Evolutionary conservation across 2,113 vertebrate genomes (phyloP).

Genomic region (Melanerpes aurifrons): DNA sequence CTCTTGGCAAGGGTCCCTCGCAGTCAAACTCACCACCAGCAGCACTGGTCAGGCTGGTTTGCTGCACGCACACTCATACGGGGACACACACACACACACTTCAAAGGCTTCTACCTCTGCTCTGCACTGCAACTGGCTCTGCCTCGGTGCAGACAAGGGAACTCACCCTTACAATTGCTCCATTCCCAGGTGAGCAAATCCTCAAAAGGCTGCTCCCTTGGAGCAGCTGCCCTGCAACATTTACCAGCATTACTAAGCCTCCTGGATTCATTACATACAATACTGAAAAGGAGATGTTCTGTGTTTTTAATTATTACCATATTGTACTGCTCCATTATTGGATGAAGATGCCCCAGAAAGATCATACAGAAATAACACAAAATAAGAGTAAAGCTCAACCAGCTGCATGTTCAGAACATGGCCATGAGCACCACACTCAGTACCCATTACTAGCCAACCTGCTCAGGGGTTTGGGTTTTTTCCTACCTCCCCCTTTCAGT

Average conservation of each 20-base stretch:
- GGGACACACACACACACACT: background rate
- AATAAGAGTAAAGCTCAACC: background rate
- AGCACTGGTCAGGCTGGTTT: background rate
- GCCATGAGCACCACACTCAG: fast-evolving
- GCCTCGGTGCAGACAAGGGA: background rate
- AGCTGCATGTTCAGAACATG: background rate
- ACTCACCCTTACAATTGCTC: background rate
- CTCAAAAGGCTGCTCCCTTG: background rate
- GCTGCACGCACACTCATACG: background rate
- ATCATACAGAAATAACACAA: background rate
- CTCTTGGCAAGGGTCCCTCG: background rate
- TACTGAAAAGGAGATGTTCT: background rate
- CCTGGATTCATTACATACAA: background rate
- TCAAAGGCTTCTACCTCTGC: background rate
- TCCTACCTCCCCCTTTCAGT: background rate
- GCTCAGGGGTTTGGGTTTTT: background rate
- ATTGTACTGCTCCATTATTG: background rate
- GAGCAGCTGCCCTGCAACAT: background rate
- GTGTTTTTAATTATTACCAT: background rate
- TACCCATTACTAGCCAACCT: background rate
- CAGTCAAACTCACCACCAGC: background rate
- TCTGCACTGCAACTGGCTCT: background rate
- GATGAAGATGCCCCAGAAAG: background rate
- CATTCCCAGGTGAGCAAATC: background rate
- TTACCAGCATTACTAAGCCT: background rate